Evolutionary conservation across 35 echinoderm and acorn worm genomes (phyloP).

Genomic region (Stichopus chloronotus): DNA sequence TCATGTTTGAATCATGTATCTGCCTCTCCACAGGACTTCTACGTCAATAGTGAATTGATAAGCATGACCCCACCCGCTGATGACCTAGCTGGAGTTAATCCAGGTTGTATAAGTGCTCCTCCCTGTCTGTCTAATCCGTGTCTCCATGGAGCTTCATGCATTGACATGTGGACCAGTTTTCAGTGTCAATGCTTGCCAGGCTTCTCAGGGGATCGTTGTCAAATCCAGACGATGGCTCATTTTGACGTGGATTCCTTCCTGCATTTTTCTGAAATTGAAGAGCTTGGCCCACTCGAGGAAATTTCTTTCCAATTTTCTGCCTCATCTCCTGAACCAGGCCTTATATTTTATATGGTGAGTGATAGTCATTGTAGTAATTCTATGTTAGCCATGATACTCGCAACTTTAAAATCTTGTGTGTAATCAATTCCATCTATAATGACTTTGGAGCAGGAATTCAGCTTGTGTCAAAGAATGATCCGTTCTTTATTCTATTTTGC

Average conservation of each 20-base stretch:
- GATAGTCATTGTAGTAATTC: neutral
- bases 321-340: conserved; percentile 64
- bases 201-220: conserved; percentile 70
- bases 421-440: neutral
- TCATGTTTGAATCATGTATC: too few species aligned
- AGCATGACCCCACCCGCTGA: conserved; percentile 64
- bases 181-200: conserved; percentile 78
- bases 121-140: conserved; percentile 76
- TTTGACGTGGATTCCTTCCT: conserved; percentile 75
- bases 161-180: conserved; percentile 80
- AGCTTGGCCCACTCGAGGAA: neutral
- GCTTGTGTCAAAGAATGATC: too few species aligned
- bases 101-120: conserved; percentile 69
- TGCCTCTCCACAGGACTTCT: conserved; percentile 64
- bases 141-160: conserved; percentile 72
- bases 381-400: too few species aligned
- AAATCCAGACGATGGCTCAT: conserved; percentile 86
- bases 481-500: too few species aligned
- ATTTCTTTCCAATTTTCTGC: conserved; percentile 78
- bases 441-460: too few species aligned
- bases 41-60: conserved; percentile 69
- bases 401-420: conserved; percentile 10
- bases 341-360: conserved; percentile 95
- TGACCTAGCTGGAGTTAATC: conserved; percentile 18
- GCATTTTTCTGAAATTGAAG: conserved; percentile 67